Evolutionary conservation across 2,113 vertebrate genomes (phyloP), one percentile per base, ranked within the genome.

Genomic region (Mugil cephalus): DNA sequence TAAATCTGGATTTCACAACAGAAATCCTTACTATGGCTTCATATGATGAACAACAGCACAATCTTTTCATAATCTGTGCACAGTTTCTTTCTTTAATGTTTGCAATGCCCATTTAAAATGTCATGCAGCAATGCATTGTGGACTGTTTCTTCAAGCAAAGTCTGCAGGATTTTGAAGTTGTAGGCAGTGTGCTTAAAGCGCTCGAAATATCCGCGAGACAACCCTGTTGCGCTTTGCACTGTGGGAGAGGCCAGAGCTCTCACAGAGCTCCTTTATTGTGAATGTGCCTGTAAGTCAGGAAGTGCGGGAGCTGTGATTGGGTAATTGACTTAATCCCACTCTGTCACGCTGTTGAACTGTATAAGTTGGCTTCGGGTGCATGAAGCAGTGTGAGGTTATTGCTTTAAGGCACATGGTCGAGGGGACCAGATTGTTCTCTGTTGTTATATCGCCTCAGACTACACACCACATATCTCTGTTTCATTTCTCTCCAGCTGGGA

Each of bases 401-500:
- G 63, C 77, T 80, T 59, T 18, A 1, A 82, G 78, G 77, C 46
- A 24, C 55, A 55, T 43, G 46, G 46, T 46, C 21, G 40, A 79
- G 19, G 17, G 42, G 47, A 58, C 61, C 82, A 81, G 82, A 85
- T 80, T 85, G 83, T 39, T 58, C 53, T 56, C 64, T 2, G 43
- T 64, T 65, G 46, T 39, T 59, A 47, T 18, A 52, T 60, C 13
- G 65, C 83, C 85, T 67, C 14, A 64, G 83, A 85, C 80, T 71
- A 76, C 60, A 43, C 67, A 30, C 46, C 73, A 76, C 70, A 54
- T 61, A 65, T 58, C 43, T 69, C 35, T 8, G 3, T 70, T 80
- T 86, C 52, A 80, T 88, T 87, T 87, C 79, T 74, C 65, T 84
- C 84, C 84, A 73, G 76, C 86, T 60, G 87, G 11, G 86, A 70